These are phyloP conservation scores for Tetragnatha montana DNA, from an alignment of 2,888 invertebrate genomes.

Conservation along the genomic window DNA sequence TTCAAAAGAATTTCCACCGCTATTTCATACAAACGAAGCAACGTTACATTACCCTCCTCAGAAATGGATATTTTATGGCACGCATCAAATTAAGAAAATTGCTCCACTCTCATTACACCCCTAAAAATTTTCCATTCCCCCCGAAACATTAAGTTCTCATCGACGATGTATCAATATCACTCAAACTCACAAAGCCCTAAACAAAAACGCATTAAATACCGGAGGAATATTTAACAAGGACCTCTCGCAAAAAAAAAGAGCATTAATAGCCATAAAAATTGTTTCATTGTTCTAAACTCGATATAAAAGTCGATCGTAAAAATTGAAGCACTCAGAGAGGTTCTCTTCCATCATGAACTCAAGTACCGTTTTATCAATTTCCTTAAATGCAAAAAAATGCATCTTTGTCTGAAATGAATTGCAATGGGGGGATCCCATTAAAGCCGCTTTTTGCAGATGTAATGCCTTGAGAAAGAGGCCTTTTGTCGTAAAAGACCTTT, in stretches of 20 bases:
- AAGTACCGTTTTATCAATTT: background rate
- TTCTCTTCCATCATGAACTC: background rate
- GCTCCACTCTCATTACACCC: background rate
- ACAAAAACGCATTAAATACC: background rate
- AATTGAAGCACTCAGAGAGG: background rate
- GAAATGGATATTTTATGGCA: background rate
- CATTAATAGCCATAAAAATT: background rate
- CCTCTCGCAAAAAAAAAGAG: background rate
- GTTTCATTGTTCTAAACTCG: background rate
- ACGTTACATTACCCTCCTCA: background rate
- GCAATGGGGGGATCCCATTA: background rate
- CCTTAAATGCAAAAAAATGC: background rate
- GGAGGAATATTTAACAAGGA: background rate
- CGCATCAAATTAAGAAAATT: background rate
- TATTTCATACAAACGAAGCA: too few relatives aligned
- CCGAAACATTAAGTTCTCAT: background rate
- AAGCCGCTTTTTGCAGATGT: background rate
- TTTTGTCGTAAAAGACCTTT: background rate
- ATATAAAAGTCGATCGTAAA: slow-evolving; percentile 1
- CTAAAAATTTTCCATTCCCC: background rate
- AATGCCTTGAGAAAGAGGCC: background rate
- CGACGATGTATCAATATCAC: background rate
- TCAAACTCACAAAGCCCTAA: background rate
- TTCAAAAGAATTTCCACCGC: too few relatives aligned
- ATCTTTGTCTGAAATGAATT: background rate